Base-by-base conservation (phyloP, 2,113 vertebrate genomes). In the Pithys albifrons region DNA sequence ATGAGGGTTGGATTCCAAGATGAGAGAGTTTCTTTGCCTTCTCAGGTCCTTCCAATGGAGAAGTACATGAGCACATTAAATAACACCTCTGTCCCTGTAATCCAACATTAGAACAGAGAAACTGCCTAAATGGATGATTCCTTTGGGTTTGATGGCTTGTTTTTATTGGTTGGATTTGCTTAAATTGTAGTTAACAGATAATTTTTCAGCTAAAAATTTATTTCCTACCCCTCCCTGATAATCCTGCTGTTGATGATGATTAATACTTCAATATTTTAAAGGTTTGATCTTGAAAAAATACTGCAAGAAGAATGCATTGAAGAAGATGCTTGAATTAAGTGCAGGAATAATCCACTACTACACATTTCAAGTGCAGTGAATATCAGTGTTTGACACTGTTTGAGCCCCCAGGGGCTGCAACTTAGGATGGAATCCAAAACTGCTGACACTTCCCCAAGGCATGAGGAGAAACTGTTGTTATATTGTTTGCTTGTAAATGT, bases 51-150 rank as follows among this genome's bases (percentile, higher is more conserved):
- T 77, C 65, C 27, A 27, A 1, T 13, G 25, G 22, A 86, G 43
- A 71, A 81, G 35, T 37, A 58, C 77, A 33, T 6, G 7, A 80
- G 22, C 5, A 37, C 27, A 27, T 25, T 11, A 14, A 73, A 80
- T n/a, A 48, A 77, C 69, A 73, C 5, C 48, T 62, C 48, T 17
- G 33, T 84, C 8, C 52, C 58, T 24, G 19, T 43, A 59, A 59
- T 37, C 39, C 0, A 0, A 20, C 0, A 2, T 12, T 43, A 46
- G 64, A 25, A 3, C 29, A 59, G 22, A 67, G 15, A 59, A 70
- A 43, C 5, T 49, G 29, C 33, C 37, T 80, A n/a, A 65, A 73
- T 3, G 12, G 31, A 19, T 3, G 4, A 62, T 79, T 82, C 48
- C 39, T 55, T 37, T 31, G 9, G 10, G 12, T 92, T 65, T 57